phyloP scores from a whole-genome alignment of 2,888 invertebrate genomes.

The Euproctis similis region DNA sequence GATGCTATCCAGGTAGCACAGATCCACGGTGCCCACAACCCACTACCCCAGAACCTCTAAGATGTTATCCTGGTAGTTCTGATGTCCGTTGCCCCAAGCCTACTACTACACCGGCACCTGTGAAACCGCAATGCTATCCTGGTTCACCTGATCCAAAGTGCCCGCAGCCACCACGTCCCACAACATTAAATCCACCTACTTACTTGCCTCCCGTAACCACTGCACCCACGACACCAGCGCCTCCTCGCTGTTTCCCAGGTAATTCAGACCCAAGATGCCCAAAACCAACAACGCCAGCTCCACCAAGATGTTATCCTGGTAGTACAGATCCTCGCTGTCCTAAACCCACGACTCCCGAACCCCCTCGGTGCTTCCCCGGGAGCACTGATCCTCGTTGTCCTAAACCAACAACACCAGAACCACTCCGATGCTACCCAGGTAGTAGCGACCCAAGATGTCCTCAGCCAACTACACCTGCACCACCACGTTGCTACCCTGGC shows the following conservation, averaged over 20 bases:
- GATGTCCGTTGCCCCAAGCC: slow-evolving; percentile 36
- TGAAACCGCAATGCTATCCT: slow-evolving; percentile 24
- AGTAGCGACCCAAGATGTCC: slow-evolving; percentile 34
- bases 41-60: slow-evolving; percentile 12
- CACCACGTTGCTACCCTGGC: slow-evolving; percentile 34
- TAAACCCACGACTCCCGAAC: slow-evolving; percentile 22
- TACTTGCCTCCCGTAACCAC: slow-evolving; percentile 5
- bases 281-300: slow-evolving; percentile 19
- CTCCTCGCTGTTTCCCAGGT: slow-evolving; percentile 10
- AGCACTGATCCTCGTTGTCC: slow-evolving; percentile 35
- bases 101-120: slow-evolving; percentile 24
- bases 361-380: slow-evolving; percentile 30
- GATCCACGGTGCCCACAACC: slow-evolving; percentile 19
- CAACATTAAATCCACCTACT: slow-evolving; percentile 10
- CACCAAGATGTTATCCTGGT: slow-evolving; percentile 22
- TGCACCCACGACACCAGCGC: slow-evolving; percentile 4
- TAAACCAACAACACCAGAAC: slow-evolving; percentile 26
- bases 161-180: slow-evolving; percentile 31
- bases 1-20: slow-evolving; percentile 8
- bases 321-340: slow-evolving; percentile 24
- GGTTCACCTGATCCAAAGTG: slow-evolving; percentile 30
- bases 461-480: slow-evolving; percentile 23
- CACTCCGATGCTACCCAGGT: slow-evolving; percentile 37
- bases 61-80: slow-evolving; percentile 32
- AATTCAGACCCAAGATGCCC: slow-evolving; percentile 24